Evolutionary conservation across 2,113 vertebrate species (phyloP).

Genomic region (Mirza zaza): DNA sequence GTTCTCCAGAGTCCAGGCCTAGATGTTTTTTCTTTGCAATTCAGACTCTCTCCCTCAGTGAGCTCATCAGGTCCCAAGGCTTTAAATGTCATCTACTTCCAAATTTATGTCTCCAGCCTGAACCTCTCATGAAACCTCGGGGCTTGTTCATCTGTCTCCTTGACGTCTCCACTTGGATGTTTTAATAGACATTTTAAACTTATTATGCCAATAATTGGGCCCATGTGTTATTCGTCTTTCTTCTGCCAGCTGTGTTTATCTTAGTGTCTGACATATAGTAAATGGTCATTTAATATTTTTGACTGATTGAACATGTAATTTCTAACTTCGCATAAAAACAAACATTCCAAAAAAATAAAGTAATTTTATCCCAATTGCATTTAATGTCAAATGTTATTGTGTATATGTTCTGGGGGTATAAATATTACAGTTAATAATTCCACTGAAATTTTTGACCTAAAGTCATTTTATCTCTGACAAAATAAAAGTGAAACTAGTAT

Average conservation of each 20-base stretch:
- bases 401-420: not conserved
- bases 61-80: not conserved
- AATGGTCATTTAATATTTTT: not conserved
- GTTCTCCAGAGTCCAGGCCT: not conserved
- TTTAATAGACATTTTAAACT: not conserved
- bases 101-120: not conserved
- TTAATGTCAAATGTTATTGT: not conserved
- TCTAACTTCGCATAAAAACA: not conserved
- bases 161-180: not conserved
- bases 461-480: not conserved
- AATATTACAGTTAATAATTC: not conserved
- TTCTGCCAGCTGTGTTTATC: not conserved
- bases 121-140: not conserved
- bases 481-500: slow-evolving; percentile 10
- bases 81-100: slow-evolving; percentile 1
- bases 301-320: not conserved
- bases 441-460: not conserved
- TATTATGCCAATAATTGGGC: not conserved
- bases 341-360: not conserved
- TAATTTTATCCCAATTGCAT: not conserved
- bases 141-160: not conserved
- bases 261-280: not conserved
- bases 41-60: not conserved
- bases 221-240: not conserved
- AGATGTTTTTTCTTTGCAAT: not conserved